Conservation (phyloP, 2,888 invertebrate species). For the Deilephila elpenor region DNA sequence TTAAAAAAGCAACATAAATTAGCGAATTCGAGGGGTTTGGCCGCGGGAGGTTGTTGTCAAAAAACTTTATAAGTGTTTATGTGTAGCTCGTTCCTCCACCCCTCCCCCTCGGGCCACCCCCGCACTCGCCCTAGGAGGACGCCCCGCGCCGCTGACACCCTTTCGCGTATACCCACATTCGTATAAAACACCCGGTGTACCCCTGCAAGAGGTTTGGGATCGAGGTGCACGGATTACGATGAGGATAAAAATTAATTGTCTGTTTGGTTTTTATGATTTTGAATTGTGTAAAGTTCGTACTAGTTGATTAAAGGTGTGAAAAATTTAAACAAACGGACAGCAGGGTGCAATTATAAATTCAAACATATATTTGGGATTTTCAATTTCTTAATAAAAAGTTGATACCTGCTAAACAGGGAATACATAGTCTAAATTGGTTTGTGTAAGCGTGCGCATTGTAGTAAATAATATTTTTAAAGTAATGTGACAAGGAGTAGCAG, state of each 20-base stretch:
- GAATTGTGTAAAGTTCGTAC: background rate
- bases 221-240: slow-evolving; percentile 10
- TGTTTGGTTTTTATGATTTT: background rate
- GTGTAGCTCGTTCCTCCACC: slow-evolving; percentile 69
- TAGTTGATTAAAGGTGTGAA: too few species aligned
- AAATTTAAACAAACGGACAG: too few species aligned
- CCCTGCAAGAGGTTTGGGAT: slow-evolving; percentile 44
- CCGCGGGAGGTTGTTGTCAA: slow-evolving; percentile 79
- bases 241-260: background rate
- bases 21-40: slow-evolving; percentile 77
- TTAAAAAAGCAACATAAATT: slow-evolving; percentile 85
- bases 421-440: too few species aligned
- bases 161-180: slow-evolving; percentile 84
- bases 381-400: too few species aligned
- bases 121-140: slow-evolving; percentile 47
- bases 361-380: too few species aligned
- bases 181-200: slow-evolving; percentile 72
- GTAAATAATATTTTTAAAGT: too few species aligned
- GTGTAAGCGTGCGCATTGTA: too few species aligned
- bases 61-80: slow-evolving; percentile 85
- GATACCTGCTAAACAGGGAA: too few species aligned
- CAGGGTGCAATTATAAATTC: too few species aligned
- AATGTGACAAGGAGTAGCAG: too few species aligned
- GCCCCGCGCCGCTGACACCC: slow-evolving; percentile 73
- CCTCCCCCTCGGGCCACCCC: slow-evolving; percentile 37